Base-by-base conservation (phyloP, 2,888 invertebrate species). In the Patella caerulea region DNA sequence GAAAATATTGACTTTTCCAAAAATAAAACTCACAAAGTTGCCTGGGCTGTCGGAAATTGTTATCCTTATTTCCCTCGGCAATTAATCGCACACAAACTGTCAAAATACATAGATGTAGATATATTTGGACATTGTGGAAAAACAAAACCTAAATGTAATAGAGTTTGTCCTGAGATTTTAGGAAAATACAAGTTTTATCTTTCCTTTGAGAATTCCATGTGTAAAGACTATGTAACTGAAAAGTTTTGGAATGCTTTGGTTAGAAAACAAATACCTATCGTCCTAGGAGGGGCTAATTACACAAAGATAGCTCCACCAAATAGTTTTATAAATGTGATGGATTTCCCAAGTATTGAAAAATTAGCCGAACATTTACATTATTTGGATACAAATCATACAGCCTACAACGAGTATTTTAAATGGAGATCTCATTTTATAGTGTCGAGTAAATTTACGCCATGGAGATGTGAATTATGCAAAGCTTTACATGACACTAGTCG, bases 131-230 rank as follows among this genome's bases (percentile, higher is more conserved):
- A 11, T 9, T 75, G 75, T 75, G 75, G 75, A 24, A 17, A 71
- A 5, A 34, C 45, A 29, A 56, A 53, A 17, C 55, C 53, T 4
- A 24, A 11, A 45, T 45, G 45, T 9, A 71, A n/a, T 17, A 29
- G 24, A 15, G 12, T 17, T 55, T 53, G 7, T 15, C 9, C n/a
- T 12, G 24, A 71, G 15, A 24, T 56, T 71, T 74, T 74, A 59
- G n/a, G 74, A 29, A 59, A 65, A 15, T 76, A 76, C 19, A 76
- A 76, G 19, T 76, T 76, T 76, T 76, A 73, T 53, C 19, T 76
- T 14, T 55, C 76, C 9, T 76, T 76, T n/a, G 76, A 76, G 34
- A 76, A 73, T 19, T 59, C 72, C 2, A 15, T 52, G 15, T 76
- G 76, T 45, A 53, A 72, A 14, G 76, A 76, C 19, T 76, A 76